phyloP scores from a whole-genome alignment of 2,888 invertebrate genomes.

The Aricia artaxerxes region DNA sequence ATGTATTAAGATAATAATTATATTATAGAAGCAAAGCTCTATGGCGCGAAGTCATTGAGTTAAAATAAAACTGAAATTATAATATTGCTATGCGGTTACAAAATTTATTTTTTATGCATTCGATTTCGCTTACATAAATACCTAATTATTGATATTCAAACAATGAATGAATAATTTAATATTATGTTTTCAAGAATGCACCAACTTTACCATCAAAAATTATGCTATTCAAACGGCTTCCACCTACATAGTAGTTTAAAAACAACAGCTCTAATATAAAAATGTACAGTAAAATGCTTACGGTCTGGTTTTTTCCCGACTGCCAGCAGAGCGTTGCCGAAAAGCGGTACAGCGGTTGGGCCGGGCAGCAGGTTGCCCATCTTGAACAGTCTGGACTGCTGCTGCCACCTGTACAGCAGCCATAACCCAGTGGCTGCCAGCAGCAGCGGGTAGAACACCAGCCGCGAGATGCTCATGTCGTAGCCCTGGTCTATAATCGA shows the following conservation, averaged over 20 bases:
- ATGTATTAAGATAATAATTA: too few species aligned
- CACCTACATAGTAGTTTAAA: background rate
- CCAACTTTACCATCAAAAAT: too few species aligned
- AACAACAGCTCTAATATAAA: background rate
- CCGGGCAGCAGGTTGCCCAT: conserved; percentile 86
- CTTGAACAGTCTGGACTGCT: conserved; percentile 74
- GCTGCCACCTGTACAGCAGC: conserved; percentile 71
- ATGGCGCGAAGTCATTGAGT: too few species aligned
- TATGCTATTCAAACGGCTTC: background rate
- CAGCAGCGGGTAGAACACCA: conserved; percentile 59
- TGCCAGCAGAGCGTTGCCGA: conserved; percentile 86
- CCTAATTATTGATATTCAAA: too few species aligned
- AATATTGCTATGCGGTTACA: too few species aligned
- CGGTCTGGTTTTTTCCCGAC: conserved; percentile 82
- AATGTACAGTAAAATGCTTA: conserved; percentile 56
- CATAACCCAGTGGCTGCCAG: conserved; percentile 55
- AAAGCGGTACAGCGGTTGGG: conserved; percentile 82
- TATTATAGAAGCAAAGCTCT: too few species aligned
- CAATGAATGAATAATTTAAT: too few species aligned
- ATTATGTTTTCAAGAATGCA: too few species aligned
- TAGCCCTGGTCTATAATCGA: conserved; percentile 46
- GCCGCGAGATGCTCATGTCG: conserved; percentile 44
- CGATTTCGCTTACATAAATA: too few species aligned
- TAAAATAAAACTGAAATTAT: too few species aligned
- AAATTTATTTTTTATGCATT: too few species aligned